These are phyloP conservation scores for Jordanella pulchra DNA, from an alignment of 2,797 vertebrate species.

Conservation along the genomic window DNA sequence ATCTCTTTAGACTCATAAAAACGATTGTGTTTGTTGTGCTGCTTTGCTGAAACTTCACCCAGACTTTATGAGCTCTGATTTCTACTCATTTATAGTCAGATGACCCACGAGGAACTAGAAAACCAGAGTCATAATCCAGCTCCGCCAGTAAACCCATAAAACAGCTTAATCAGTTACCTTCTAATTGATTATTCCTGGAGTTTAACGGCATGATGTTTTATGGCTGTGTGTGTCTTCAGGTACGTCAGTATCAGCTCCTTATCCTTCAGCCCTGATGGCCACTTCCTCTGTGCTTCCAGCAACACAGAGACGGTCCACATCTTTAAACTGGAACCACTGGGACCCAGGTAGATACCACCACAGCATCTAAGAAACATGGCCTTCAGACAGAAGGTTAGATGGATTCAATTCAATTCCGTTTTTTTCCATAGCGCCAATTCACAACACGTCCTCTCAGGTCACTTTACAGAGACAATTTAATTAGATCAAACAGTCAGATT, in stretches of 20 bases:
- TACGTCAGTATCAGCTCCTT: constrained; percentile 94
- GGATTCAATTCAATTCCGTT: too few species aligned
- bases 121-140: neutral
- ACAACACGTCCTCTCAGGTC: too few species aligned
- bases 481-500: too few species aligned
- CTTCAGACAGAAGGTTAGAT: too few species aligned
- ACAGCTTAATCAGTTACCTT: neutral
- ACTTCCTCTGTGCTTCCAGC: constrained; percentile 94
- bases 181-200: neutral
- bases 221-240: constrained; percentile 67
- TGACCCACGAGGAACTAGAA: neutral
- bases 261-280: constrained; percentile 91
- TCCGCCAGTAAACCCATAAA: neutral
- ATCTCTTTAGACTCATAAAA: too few species aligned
- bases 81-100: neutral
- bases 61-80: neutral
- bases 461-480: too few species aligned
- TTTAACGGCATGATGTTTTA: neutral
- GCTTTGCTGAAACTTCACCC: neutral
- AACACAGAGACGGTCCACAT: constrained; percentile 97
- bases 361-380: too few species aligned
- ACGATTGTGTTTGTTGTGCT: neutral
- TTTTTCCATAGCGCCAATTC: too few species aligned
- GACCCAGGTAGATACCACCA: constrained; percentile 70
- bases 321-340: constrained; percentile 89